Evolutionary conservation across 2,113 vertebrate genomes (phyloP), one percentile per base, ranked within the genome.

Genomic region (Siniperca chuatsi): DNA sequence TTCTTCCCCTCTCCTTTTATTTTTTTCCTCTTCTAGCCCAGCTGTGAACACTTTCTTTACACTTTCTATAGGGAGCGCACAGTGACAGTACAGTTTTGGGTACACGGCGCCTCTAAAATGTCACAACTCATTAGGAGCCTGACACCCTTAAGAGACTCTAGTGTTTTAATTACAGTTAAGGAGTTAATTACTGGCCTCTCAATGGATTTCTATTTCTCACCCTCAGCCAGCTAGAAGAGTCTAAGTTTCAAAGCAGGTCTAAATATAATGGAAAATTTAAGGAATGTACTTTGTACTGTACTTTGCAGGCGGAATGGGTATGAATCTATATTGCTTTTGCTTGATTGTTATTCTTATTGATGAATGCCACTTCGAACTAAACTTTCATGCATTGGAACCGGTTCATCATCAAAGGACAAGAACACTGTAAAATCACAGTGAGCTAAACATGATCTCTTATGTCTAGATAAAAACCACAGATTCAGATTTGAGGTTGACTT

Each of bases 111-210:
- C 95, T 95, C 95, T 94, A 91, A 64, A 37, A 95, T 95, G 96
- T 96, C 95, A 95, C 94, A 96, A 92, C 96, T 97, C 96, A 95
- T 99, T 97, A 97, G 94, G 91, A 92, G 92, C 69, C 90, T 68
- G 92, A 92, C 93, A 95, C 93, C 92, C 90, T 95, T 92, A 75
- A 73, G 94, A 95, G 94, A 92, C 94, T 92, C 46, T 2, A 52
- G 91, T 93, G 92, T 96, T 97, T 97, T 98, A 98, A 98, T 99
- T 97, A 97, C 96, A 96, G 94, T 86, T 90, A 76, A 92, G 92
- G 95, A 97, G 96, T 98, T 97, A 97, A 97, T 97, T 96, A 96
- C 87, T 72, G 70, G 83, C 80, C 75, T 90, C 93, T 93, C 90
- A 21, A 44, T 78, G 90, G 90, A 92, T 73, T 86, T 87, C 77